phyloP scores from a whole-genome alignment of 2,797 vertebrate species.

The Hybognathus amarus region DNA sequence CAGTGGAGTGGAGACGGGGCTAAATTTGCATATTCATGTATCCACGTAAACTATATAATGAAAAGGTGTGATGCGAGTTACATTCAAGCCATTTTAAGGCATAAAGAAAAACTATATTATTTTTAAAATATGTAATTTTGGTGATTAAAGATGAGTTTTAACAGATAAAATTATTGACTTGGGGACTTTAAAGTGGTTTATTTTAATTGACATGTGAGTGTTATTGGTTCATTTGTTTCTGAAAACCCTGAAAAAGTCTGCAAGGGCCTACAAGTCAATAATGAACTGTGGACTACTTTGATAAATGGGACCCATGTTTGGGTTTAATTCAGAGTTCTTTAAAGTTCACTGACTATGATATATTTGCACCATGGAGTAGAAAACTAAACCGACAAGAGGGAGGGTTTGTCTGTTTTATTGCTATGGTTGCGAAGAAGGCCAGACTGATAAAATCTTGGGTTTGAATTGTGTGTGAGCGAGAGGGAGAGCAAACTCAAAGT shows the following conservation, averaged over 20 bases:
- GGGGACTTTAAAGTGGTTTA: background rate
- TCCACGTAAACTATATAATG: too few relatives aligned
- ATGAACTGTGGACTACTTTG: conserved; percentile 18
- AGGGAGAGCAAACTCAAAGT: conserved; percentile 31
- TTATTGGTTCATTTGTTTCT: conserved; percentile 8
- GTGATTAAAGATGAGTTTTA: too few relatives aligned
- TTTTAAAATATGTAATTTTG: too few relatives aligned
- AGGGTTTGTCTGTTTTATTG: conserved; percentile 12
- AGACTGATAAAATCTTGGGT: conserved; percentile 22
- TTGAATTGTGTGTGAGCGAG: conserved; percentile 40
- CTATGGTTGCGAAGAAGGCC: conserved; percentile 4
- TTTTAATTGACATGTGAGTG: conserved; percentile 3
- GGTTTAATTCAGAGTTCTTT: conserved; percentile 31
- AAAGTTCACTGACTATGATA: conserved; percentile 35
- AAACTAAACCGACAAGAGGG: conserved; percentile 2
- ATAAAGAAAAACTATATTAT: too few relatives aligned
- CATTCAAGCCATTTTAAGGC: too few relatives aligned
- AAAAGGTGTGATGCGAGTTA: too few relatives aligned
- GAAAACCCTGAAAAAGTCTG: conserved; percentile 8
- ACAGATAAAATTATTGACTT: too few relatives aligned
- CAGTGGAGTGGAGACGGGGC: too few relatives aligned
- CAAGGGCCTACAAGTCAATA: conserved; percentile 28
- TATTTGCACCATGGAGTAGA: conserved; percentile 29
- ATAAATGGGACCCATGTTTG: conserved; percentile 23
- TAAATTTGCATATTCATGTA: too few relatives aligned